Percentiles rank a stretch among this genome's conserved stretches.
These are phyloP conservation scores for Drosophila triauraria DNA, from an alignment of 1,140 invertebrate species.

Conservation along the genomic window DNA sequence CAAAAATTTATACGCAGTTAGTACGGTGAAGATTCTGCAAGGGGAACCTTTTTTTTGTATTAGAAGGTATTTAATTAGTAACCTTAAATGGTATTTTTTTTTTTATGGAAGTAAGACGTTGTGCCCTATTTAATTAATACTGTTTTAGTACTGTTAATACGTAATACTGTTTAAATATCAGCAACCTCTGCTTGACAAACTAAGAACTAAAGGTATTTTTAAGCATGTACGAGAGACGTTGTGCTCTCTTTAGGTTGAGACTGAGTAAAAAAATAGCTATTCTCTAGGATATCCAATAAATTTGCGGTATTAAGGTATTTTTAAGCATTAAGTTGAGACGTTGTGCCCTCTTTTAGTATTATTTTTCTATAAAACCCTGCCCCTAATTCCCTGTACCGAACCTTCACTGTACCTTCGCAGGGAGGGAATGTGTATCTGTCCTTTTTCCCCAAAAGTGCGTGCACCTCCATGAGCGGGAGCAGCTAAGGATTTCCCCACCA, in stretches of 20 bases:
- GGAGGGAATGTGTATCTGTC: conserved; percentile 13
- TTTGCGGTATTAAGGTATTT: too few species aligned
- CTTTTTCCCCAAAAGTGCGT: conserved; percentile 9
- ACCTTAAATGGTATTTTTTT: too few species aligned
- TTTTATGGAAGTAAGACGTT: too few species aligned
- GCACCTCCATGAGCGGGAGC: conserved; percentile 2
- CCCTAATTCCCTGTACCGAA: background rate
- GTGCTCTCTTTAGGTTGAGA: background rate
- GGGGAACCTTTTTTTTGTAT: background rate
- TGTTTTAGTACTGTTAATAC: too few species aligned
- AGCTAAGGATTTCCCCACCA: background rate
- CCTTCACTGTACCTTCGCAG: background rate
- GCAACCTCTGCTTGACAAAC: too few species aligned
- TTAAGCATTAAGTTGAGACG: background rate
- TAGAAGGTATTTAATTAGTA: too few species aligned
- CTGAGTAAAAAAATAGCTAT: too few species aligned
- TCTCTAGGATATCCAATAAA: too few species aligned
- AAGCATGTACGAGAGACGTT: background rate
- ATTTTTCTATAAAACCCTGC: background rate
- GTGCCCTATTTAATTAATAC: too few species aligned
- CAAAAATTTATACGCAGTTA: conserved; percentile 28
- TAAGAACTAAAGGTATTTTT: too few species aligned
- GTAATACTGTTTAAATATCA: too few species aligned
- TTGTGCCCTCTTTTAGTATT: background rate
- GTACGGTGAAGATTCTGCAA: background rate